Conservation (phyloP, 2,113 vertebrate genomes). For the Urocolius indicus region DNA sequence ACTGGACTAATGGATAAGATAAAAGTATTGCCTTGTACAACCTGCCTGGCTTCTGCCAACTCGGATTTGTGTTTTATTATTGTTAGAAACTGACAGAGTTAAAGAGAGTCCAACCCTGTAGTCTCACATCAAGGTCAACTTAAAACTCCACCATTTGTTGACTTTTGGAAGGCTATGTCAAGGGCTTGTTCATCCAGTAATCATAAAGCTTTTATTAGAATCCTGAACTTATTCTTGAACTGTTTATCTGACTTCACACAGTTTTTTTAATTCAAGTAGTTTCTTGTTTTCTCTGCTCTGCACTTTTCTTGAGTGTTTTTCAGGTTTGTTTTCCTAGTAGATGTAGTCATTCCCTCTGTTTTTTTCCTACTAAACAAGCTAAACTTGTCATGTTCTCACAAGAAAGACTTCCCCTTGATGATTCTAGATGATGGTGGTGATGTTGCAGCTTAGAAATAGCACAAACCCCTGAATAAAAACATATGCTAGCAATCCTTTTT, state of each 20-base stretch:
- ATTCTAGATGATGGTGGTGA: neutral
- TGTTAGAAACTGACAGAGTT: neutral
- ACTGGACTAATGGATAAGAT: neutral
- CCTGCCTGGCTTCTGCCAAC: neutral
- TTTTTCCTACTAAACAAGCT: neutral
- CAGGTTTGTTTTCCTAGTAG: neutral
- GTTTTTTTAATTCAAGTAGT: neutral
- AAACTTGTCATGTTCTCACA: neutral
- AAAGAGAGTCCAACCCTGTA: neutral
- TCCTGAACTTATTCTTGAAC: neutral
- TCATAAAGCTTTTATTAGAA: neutral
- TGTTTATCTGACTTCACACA: neutral
- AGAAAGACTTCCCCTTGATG: neutral
- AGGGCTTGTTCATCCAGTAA: neutral
- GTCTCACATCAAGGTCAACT: neutral
- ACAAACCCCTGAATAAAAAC: accelerated
- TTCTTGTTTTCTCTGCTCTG: neutral
- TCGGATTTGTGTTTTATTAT: neutral
- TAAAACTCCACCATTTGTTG: neutral
- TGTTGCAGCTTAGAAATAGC: neutral
- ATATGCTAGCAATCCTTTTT: neutral
- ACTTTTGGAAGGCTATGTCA: neutral
- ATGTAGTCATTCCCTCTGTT: accelerated
- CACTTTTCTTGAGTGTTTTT: neutral
- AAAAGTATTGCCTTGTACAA: neutral